Evolutionary conservation across 2,113 vertebrate species (phyloP).

Genomic region (Uria lomvia): DNA sequence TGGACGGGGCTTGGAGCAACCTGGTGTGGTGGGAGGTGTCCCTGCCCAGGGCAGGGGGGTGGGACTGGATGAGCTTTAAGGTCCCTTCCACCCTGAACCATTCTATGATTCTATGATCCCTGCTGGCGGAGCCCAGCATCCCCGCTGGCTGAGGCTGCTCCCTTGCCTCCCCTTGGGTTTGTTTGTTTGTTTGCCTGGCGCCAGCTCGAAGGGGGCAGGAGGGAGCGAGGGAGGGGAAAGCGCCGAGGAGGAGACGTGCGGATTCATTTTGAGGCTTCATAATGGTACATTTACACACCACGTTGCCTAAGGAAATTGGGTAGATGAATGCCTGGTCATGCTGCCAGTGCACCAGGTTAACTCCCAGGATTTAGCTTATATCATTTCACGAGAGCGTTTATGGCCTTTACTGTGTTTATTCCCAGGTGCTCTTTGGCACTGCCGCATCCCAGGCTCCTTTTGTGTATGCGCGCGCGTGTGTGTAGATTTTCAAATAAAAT

Average conservation of each 20-base stretch:
- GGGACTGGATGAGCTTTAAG: too few species aligned
- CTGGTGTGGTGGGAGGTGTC: too few species aligned
- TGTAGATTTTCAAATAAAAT: constrained; percentile 70
- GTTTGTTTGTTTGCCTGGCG: constrained; percentile 50
- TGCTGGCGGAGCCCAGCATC: background rate
- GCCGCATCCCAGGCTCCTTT: constrained; percentile 14
- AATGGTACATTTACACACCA: constrained; percentile 71
- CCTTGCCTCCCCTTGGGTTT: background rate
- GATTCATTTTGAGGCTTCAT: constrained; percentile 78
- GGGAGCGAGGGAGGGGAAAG: background rate
- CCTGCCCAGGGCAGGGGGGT: too few species aligned
- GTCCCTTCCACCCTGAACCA: too few species aligned
- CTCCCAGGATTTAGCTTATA: constrained; percentile 74
- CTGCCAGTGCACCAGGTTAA: constrained; percentile 72
- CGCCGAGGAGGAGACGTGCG: constrained; percentile 62
- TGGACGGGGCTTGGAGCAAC: too few species aligned
- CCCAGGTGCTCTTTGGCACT: constrained; percentile 65
- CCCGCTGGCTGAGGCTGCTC: background rate
- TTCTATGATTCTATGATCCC: too few species aligned
- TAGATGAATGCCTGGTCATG: constrained; percentile 80
- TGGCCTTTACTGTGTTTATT: constrained; percentile 67
- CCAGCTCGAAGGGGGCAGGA: background rate
- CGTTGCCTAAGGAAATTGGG: constrained; percentile 73
- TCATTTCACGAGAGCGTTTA: constrained; percentile 71
- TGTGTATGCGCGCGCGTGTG: background rate